Evolutionary conservation across 2,888 invertebrate genomes (phyloP), one percentile per base, ranked within the genome.

Genomic region (Azorinus chamasolen): DNA sequence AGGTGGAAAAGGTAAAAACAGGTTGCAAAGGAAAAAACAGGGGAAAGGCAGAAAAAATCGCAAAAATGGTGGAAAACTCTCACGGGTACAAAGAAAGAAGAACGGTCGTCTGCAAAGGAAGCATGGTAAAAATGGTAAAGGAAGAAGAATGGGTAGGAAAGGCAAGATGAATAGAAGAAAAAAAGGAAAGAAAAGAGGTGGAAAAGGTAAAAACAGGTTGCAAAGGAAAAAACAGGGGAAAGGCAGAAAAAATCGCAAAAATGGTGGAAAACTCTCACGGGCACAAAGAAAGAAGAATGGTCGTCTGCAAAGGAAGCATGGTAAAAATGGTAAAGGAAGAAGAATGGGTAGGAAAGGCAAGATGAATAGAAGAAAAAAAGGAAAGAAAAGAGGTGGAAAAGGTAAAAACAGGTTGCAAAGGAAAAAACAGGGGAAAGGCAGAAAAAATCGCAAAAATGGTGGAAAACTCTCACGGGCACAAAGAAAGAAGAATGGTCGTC

Each of bases 101-200:
- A 37, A 22, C 46, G 20, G 45, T 37, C n/a, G 24, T 12, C 37
- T 32, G 14, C 51, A 55, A 37, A 39, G 18, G 18, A 18, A 20
- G 39, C 0, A 6, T 37, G 39, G 55, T 12, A 37, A 0, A 55
- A 55, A 39, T 16, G 41, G 27, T 16, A 37, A 27, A 46, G 24
- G 20, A 48, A 68, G 41, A 20, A 46, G 48, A n/a, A 62, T 25
- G n/a, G 37, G 22, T 64, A 41, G n/a, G 24, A 14, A 50, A 32
- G 41, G 22, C 16, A 50, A 14, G 32, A 10, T 16, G 39, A 51
- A 22, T n/a, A 48, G 12, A 45, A 32, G 12, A 46, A 27, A 25
- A 51, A 53, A n/a, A 22, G 24, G 32, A 43, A 39, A 20, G 24
- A 54, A 53, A 45, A 24, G 41, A 18, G 22, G 27, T 41, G 59